phyloP scores from a whole-genome alignment of 1,140 invertebrate species.

The Drosophila sucinea region DNA sequence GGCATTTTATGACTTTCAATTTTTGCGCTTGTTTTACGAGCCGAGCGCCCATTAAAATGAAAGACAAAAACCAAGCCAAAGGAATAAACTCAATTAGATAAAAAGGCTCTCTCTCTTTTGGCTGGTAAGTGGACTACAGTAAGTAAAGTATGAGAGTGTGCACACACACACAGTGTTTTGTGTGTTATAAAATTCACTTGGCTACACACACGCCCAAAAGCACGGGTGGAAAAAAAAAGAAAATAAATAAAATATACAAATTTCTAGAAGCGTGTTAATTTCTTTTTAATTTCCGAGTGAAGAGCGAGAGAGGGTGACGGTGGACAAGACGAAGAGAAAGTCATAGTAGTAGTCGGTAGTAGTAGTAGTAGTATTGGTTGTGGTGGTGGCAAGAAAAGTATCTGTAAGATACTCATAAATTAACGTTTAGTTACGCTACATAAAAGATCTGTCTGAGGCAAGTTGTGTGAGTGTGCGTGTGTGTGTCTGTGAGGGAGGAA shows the following conservation, averaged over 20 bases:
- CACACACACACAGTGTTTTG: constrained; percentile 10
- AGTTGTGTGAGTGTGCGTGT: constrained; percentile 16
- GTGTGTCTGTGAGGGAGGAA: constrained; percentile 5
- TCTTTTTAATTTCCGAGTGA: constrained; percentile 66
- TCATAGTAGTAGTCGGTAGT: constrained; percentile 1
- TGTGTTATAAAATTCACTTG: constrained; percentile 65
- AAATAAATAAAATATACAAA: constrained; percentile 29
- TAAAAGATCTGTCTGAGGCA: constrained; percentile 69
- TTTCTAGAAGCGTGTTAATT: constrained; percentile 73
- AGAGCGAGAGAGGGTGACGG: constrained; percentile 28
- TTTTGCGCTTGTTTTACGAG: constrained; percentile 77
- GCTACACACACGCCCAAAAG: constrained; percentile 48
- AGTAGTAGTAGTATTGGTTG: background rate
- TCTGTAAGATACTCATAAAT: constrained; percentile 60
- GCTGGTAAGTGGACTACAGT: background rate
- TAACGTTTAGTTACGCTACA: constrained; percentile 77
- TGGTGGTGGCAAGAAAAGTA: background rate
- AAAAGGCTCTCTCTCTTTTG: constrained; percentile 18
- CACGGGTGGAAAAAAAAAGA: background rate
- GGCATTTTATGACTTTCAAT: constrained; percentile 69
- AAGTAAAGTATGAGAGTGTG: constrained; percentile 3
- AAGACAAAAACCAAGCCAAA: constrained; percentile 49
- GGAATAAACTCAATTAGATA: constrained; percentile 76
- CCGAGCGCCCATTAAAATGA: constrained; percentile 63
- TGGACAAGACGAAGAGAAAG: constrained; percentile 37